Base-by-base conservation (phyloP, 2,888 invertebrate species). In the Polia nebulosa region DNA sequence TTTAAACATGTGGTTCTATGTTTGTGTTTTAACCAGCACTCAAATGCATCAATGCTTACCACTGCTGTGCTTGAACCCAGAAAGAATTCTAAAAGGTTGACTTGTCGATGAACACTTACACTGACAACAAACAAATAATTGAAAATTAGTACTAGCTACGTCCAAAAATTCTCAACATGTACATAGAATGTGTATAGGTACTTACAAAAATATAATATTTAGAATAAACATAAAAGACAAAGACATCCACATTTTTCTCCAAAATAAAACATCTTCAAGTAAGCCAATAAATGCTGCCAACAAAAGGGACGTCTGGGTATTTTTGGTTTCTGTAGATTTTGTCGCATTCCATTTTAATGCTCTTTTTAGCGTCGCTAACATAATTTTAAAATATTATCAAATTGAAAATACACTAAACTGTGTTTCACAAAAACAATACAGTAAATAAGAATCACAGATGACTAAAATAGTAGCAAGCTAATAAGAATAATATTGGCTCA, bases 231-330 rank as follows among this genome's bases (percentile, higher is more conserved):
- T 90, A 84, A 93, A 93, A 59, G 89, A 82, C 60, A 94, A 80
- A 72, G 95, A 92, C 41, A 93, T 73, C 93, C 94, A 95, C 85
- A 89, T 87, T 81, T 90, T 92, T 82, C 88, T 93, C 95, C 95
- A 95, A 88, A 94, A 91, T 82, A 95, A 88, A 83, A 93, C 85
- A 89, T 95, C 93, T 88, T 95, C 94, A 86, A 95, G 87, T 83
- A 92, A 69, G 75, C 91, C 91, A 84, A 91, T 85, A 82, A 92
- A 88, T 76, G 89, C 87, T 65, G 87, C 80, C 66, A 93, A 71
- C 76, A 94, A 73, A 69, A 91, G 83, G 22, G 91, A 92, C 53
- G 85, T 85, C 66, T 89, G 88, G 64, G 80, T 87, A 74, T 88
- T 91, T 72, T 83, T 88, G 60, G 72, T 88, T 78, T 93, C 92